Base-by-base conservation (phyloP, 2,888 invertebrate genomes). In the Cotesia congregata region DNA sequence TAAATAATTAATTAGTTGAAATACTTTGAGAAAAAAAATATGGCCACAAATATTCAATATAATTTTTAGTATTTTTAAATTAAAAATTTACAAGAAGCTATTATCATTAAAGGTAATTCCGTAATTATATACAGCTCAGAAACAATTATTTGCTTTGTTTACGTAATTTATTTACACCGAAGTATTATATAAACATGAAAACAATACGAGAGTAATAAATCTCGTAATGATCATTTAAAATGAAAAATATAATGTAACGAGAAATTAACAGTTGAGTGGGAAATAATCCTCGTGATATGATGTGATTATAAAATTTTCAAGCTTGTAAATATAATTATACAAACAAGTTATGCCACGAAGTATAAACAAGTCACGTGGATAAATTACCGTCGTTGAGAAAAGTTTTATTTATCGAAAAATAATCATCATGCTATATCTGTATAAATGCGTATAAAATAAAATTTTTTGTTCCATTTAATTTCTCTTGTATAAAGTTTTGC, bases 401-500 rank as follows among this genome's bases (percentile, higher is more conserved):
- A 30, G 30, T 30, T 30, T 30, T 30, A 30, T 30, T 30, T 30
- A 30, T 30, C 30, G 30, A 30, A 30, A 30, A 30, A 3, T 30
- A 30, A 30, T 30, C 30, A 30, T 30, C 3, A 30, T 3, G 30
- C 30, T 12, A 7, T 50, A 50, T 12, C 6, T 50, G 4, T 12
- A 50, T 12, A 50, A 50, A 50, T 4, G 12, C 12, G 12, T 50
- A 50, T 50, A 50, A 4, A 12, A 50, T 12, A 50, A 4, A 50
- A 3, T 12, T 7, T 69, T 62, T 62, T 62, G 6, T 17, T 12
- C 7, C n/a, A 17, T 20, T 62, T 62, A 15, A 15, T 38, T 15
- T 68, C 41, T 68, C n/a, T 59, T 20, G 30, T 6, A n/a, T 6
- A 30, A 41, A 69, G 50, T n/a, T 59, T 71, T 38, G 59, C 60